Conservation (phyloP, 2,797 vertebrate species). For the Phataginus tetradactyla region DNA sequence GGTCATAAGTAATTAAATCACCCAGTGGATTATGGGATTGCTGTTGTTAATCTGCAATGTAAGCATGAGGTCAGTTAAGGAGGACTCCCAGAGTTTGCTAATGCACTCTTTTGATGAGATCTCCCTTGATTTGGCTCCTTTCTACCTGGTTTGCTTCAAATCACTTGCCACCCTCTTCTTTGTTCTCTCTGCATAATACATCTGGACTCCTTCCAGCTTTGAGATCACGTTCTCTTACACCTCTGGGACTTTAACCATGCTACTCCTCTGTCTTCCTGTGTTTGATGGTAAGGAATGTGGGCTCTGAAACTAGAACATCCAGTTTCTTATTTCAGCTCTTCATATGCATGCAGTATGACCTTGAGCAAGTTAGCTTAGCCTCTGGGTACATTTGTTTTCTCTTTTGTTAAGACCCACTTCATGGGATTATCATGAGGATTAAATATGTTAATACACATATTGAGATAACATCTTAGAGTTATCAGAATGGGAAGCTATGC, state of each 20-base stretch:
- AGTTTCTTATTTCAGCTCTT: background rate
- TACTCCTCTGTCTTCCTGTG: background rate
- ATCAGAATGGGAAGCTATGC: background rate
- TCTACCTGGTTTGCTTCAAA: background rate
- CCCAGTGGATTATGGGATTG: accelerated
- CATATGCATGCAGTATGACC: background rate
- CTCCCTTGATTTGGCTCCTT: background rate
- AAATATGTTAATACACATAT: background rate
- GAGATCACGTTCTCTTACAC: background rate
- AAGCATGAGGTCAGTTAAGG: background rate
- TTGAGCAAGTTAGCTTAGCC: background rate
- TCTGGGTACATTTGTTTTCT: background rate
- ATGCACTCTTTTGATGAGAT: background rate
- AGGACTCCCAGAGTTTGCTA: background rate
- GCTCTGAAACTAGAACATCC: background rate
- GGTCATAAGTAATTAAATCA: background rate
- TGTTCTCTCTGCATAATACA: background rate
- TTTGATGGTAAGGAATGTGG: background rate
- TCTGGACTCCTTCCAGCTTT: background rate
- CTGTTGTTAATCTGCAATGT: background rate
- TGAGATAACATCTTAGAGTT: background rate
- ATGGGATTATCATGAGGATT: background rate
- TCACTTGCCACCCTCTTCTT: background rate
- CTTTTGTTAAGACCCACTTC: background rate
- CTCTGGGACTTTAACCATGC: background rate